Percentiles rank a stretch among this genome's conserved stretches.
Conservation (phyloP, 2,888 invertebrate species). For the Timema podura region DNA sequence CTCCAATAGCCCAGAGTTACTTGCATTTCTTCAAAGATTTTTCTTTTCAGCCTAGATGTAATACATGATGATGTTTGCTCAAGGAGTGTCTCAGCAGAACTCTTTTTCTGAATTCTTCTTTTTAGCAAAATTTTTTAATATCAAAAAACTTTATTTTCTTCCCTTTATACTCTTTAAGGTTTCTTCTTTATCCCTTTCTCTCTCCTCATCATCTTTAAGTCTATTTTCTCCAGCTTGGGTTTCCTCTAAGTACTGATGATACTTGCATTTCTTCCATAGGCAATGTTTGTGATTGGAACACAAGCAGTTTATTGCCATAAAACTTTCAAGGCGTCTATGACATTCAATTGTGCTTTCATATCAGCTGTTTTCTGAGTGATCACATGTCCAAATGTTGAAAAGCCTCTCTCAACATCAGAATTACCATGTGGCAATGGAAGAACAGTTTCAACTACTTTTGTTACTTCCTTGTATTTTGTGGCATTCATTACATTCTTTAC, state of each 20-base stretch:
- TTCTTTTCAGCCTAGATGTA: not conserved
- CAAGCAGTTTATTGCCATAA: conserved; percentile 11
- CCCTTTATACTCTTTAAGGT: not conserved
- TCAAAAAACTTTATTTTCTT: not conserved
- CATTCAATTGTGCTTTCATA: conserved; percentile 10
- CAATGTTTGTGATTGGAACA: conserved; percentile 11
- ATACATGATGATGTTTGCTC: not conserved
- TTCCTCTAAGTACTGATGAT: not conserved
- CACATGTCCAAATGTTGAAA: not conserved
- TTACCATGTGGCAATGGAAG: conserved; percentile 10
- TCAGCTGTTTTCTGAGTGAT: not conserved
- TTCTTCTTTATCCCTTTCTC: not conserved
- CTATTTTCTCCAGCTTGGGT: conserved; percentile 4
- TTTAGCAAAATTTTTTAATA: conserved; percentile 1
- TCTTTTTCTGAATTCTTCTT: not conserved
- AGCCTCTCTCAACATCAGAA: conserved; percentile 11
- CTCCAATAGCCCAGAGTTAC: not conserved
- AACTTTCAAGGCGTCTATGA: not conserved
- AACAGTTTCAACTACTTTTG: conserved; percentile 1
- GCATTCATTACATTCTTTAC: not conserved
- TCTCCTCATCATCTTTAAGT: conserved; percentile 2
- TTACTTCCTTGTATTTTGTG: not conserved
- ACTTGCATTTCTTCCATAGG: not conserved
- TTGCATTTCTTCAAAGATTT: not conserved
- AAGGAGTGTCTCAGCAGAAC: conserved; percentile 1